Conservation (phyloP, 1,140 invertebrate genomes). For the Latrodectus geometricus region DNA sequence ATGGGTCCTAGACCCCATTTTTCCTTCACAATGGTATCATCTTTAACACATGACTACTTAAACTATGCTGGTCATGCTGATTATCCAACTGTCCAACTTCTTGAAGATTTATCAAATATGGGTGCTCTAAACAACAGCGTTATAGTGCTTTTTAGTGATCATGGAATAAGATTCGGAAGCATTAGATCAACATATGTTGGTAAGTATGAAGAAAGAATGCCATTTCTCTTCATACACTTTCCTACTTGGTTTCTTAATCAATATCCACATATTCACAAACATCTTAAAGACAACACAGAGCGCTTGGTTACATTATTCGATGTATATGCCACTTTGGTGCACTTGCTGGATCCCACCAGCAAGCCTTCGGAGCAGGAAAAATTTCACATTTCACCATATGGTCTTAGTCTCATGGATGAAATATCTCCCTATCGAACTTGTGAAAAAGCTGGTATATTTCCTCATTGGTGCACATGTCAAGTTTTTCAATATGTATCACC, state of each 20-base stretch:
- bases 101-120: slow-evolving; percentile 64
- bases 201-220: slow-evolving; percentile 75
- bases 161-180: slow-evolving; percentile 89
- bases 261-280: slow-evolving; percentile 76
- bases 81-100: slow-evolving; percentile 66
- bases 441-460: slow-evolving; percentile 67
- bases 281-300: slow-evolving; percentile 77
- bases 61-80: slow-evolving; percentile 68
- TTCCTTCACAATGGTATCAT: slow-evolving; percentile 65
- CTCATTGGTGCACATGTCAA: slow-evolving; percentile 71
- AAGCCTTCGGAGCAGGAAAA: slow-evolving; percentile 64
- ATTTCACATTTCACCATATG: slow-evolving; percentile 66
- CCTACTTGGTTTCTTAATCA: slow-evolving; percentile 79
- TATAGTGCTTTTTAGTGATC: slow-evolving; percentile 89
- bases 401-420: slow-evolving; percentile 81
- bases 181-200: slow-evolving; percentile 83
- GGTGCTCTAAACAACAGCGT: slow-evolving; percentile 72
- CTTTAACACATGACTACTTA: slow-evolving; percentile 68
- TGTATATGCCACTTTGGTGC: slow-evolving; percentile 69
- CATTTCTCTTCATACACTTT: slow-evolving; percentile 82
- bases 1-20: slow-evolving; percentile 65
- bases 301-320: slow-evolving; percentile 71
- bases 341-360: slow-evolving; percentile 66
- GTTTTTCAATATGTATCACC: slow-evolving; percentile 4
- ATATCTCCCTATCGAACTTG: slow-evolving; percentile 73